These are phyloP conservation scores for Rousettus leschenaultii DNA, from an alignment of 2,113 vertebrate genomes.

Conservation along the genomic window DNA sequence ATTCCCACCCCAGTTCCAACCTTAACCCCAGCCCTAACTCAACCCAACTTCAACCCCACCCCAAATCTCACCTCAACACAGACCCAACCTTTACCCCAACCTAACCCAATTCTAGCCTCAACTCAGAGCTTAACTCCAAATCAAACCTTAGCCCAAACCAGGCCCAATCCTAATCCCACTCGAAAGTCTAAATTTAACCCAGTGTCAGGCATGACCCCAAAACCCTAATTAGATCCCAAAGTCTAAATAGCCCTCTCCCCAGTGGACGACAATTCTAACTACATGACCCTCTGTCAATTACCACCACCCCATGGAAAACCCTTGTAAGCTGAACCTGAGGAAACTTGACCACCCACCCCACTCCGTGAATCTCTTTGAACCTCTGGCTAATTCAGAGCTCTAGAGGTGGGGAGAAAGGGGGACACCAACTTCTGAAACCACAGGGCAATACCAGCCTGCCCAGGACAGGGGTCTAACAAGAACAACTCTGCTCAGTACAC, in stretches of 20 bases:
- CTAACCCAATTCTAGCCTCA: neutral
- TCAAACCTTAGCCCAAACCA: neutral
- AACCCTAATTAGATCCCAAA: neutral
- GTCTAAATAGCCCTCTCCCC: neutral
- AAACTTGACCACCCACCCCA: neutral
- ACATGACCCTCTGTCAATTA: neutral
- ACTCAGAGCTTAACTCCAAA: slow-evolving; percentile 2
- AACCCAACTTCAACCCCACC: neutral
- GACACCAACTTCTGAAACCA: neutral
- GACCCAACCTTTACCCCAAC: neutral
- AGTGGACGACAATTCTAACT: neutral
- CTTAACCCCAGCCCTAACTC: neutral
- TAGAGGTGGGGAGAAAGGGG: neutral
- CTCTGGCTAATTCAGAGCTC: rapidly evolving
- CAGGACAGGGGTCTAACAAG: neutral
- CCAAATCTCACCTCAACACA: neutral
- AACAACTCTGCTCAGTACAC: neutral
- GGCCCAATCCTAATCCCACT: neutral
- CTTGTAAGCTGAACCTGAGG: neutral
- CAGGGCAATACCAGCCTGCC: neutral
- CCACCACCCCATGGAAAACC: neutral
- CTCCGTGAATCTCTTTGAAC: neutral
- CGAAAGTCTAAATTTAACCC: neutral
- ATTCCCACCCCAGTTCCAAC: neutral
- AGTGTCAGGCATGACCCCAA: neutral